These are phyloP conservation scores for Octomys mimax DNA, from an alignment of 2,797 vertebrate genomes.

Conservation along the genomic window DNA sequence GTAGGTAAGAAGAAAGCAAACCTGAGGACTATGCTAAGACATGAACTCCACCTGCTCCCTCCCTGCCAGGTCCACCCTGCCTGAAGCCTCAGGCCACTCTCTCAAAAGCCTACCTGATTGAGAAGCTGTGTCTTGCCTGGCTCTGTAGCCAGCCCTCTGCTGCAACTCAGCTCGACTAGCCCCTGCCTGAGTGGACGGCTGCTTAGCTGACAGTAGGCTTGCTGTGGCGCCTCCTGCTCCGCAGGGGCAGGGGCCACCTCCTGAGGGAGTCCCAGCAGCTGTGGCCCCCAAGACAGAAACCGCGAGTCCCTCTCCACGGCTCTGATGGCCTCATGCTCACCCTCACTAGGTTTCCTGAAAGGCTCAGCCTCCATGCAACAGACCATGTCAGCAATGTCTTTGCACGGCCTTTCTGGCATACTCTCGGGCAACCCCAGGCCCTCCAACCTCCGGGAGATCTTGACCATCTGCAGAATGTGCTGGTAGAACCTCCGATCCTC, in stretches of 20 bases:
- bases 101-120: constrained; percentile 83
- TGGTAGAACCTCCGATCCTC: constrained; percentile 76
- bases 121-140: constrained; percentile 48
- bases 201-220: constrained; percentile 35
- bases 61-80: background rate
- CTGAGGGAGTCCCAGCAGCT: constrained; percentile 32
- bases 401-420: background rate
- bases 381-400: background rate
- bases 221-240: constrained; percentile 37
- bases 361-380: background rate
- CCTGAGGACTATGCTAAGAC: background rate
- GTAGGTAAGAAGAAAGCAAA: background rate
- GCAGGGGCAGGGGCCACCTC: background rate
- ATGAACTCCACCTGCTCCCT: background rate
- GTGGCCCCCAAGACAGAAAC: constrained; percentile 38
- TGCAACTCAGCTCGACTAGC: constrained; percentile 40
- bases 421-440: constrained; percentile 18
- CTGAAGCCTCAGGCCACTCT: background rate
- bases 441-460: constrained; percentile 71
- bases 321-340: background rate
- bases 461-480: constrained; percentile 78
- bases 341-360: constrained; percentile 48
- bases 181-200: background rate
- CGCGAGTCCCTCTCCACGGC: background rate
- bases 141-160: constrained; percentile 8